These are phyloP conservation scores for Aulostomus chinensis DNA, from an alignment of 2,797 vertebrate genomes.

Conservation along the genomic window DNA sequence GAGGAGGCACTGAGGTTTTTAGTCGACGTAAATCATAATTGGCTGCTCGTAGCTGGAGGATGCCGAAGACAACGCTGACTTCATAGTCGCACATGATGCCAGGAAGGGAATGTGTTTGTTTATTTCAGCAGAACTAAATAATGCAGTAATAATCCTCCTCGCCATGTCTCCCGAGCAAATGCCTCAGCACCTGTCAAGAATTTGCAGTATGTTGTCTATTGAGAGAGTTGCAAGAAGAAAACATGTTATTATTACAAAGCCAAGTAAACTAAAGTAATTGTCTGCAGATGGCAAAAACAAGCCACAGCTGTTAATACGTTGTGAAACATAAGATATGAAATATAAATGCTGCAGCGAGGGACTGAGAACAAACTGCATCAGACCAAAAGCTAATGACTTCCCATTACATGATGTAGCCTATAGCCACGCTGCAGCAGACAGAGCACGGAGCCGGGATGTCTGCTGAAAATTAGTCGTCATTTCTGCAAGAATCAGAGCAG, in stretches of 20 bases:
- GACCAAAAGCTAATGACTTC: conserved; percentile 76
- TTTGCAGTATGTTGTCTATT: conserved; percentile 74
- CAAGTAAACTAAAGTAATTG: conserved; percentile 82
- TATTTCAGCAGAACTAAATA: conserved; percentile 81
- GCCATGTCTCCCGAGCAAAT: conserved; percentile 78
- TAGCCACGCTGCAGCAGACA: conserved; percentile 58
- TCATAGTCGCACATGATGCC: conserved; percentile 63
- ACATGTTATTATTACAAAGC: conserved; percentile 83
- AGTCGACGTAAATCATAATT: conserved; percentile 75
- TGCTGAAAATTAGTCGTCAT: conserved; percentile 39
- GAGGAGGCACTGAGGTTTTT: conserved; percentile 54
- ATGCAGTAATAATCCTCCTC: conserved; percentile 82
- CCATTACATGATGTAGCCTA: conserved; percentile 71
- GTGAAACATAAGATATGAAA: conserved; percentile 84
- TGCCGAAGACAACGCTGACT: conserved; percentile 71
- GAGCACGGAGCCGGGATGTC: conserved; percentile 39
- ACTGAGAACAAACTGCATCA: conserved; percentile 75
- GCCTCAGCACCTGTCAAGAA: conserved; percentile 83
- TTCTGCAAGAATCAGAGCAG: conserved; percentile 49
- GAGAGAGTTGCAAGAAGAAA: conserved; percentile 79
- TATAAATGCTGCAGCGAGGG: conserved; percentile 80
- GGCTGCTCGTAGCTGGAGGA: conserved; percentile 64
- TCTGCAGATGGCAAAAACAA: conserved; percentile 86
- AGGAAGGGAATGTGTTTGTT: conserved; percentile 78
- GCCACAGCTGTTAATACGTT: conserved; percentile 83